These are phyloP conservation scores for Oncopodura yosiiana DNA, from an alignment of 1,140 invertebrate species.

Conservation along the genomic window DNA sequence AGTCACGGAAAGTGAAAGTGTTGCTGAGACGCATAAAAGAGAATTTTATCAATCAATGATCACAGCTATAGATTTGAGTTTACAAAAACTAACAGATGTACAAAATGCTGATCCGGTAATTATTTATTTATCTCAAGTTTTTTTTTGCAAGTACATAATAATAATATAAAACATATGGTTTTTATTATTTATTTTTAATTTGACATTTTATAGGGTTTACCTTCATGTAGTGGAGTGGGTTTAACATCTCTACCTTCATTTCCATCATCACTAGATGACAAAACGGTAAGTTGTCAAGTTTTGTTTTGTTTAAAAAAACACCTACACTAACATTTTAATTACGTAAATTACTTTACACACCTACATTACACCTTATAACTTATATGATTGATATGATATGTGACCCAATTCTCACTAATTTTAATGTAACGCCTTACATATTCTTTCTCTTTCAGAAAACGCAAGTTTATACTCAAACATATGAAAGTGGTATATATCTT, in stretches of 20 bases:
- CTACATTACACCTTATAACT: too few species aligned
- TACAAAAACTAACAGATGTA: background rate
- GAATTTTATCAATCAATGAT: conserved; percentile 22
- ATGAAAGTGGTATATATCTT: conserved; percentile 21
- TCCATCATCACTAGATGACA: conserved; percentile 2
- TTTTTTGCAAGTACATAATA: background rate
- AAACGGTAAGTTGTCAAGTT: conserved; percentile 4
- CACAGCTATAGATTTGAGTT: background rate
- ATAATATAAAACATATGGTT: too few species aligned
- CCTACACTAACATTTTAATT: too few species aligned
- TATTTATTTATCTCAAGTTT: background rate
- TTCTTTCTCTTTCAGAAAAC: background rate
- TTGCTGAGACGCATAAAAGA: background rate
- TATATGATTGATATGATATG: too few species aligned
- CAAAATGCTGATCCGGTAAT: conserved; percentile 18
- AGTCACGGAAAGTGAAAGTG: background rate
- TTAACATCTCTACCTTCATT: conserved; percentile 15
- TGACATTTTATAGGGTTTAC: conserved; percentile 11
- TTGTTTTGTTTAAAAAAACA: background rate
- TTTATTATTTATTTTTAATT: background rate
- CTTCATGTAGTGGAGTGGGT: conserved; percentile 16
- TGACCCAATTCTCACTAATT: too few species aligned
- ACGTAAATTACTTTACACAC: too few species aligned
- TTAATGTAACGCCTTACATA: too few species aligned
- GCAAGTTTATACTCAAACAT: conserved; percentile 1